phyloP scores from a whole-genome alignment of 2,113 vertebrate species.

The Prolemur simus region DNA sequence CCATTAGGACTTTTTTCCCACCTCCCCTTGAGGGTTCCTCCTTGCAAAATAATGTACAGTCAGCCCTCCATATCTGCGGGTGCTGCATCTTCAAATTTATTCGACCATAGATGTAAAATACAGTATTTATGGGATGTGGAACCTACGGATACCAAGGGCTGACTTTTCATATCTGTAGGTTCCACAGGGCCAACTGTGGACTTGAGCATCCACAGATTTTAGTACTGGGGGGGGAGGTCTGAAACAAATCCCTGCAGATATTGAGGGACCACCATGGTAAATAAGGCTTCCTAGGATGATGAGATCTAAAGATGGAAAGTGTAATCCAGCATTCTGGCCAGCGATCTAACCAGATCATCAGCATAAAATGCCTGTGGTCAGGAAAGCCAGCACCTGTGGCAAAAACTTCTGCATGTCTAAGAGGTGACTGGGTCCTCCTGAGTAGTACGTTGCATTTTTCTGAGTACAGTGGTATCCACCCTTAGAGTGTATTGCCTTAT shows the following conservation, averaged over 20 bases:
- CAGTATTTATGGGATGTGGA: not conserved
- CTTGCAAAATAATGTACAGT: not conserved
- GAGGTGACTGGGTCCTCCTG: not conserved
- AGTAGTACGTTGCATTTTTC: not conserved
- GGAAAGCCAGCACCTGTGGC: not conserved
- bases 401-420: not conserved
- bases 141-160: not conserved
- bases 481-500: not conserved
- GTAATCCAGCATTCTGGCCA: not conserved
- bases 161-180: not conserved
- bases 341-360: not conserved
- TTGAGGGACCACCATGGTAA: not conserved
- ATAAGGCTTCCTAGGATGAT: not conserved
- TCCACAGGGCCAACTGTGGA: not conserved
- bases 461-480: not conserved
- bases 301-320: not conserved
- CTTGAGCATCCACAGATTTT: not conserved
- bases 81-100: not conserved
- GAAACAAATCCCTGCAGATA: not conserved
- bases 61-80: rapidly evolving
- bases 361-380: not conserved
- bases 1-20: constrained; percentile 20
- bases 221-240: not conserved
- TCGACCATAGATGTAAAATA: not conserved
- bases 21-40: constrained; percentile 19